Conservation (phyloP, 2,888 invertebrate genomes). For the Morinoia aosen region DNA sequence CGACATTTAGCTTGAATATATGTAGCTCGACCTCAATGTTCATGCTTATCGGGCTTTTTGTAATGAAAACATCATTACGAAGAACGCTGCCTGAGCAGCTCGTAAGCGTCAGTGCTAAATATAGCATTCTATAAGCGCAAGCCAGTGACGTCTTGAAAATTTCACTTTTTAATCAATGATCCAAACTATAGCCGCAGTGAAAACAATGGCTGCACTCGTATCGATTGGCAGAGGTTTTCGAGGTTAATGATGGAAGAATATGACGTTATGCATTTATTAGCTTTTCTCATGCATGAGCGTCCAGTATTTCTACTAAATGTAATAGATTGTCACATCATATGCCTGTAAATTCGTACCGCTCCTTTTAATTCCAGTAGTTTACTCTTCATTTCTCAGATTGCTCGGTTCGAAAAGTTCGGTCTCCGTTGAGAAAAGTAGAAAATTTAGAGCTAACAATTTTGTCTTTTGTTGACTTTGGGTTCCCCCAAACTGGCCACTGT, state of each 20-base stretch:
- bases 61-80: neutral
- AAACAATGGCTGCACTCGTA: neutral
- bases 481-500: slow-evolving; percentile 32
- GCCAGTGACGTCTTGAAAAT: neutral
- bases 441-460: slow-evolving; percentile 35
- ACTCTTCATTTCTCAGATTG: neutral
- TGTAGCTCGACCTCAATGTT: neutral
- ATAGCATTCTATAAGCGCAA: neutral
- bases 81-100: neutral
- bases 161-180: neutral
- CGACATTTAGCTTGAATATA: slow-evolving; percentile 46
- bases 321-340: neutral
- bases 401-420: neutral
- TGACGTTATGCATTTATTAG: neutral
- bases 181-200: neutral
- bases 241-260: neutral
- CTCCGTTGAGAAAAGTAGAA: neutral
- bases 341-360: neutral
- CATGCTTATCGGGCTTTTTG: slow-evolving; percentile 7
- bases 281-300: neutral
- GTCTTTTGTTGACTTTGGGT: slow-evolving; percentile 51
- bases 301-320: neutral
- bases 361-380: neutral
- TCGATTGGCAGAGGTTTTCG: neutral
- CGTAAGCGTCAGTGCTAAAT: neutral